A percentile compares a stretch with the other conserved stretches of the same genome.
Conservation (phyloP, 2,888 invertebrate species). For the Nezara viridula region DNA sequence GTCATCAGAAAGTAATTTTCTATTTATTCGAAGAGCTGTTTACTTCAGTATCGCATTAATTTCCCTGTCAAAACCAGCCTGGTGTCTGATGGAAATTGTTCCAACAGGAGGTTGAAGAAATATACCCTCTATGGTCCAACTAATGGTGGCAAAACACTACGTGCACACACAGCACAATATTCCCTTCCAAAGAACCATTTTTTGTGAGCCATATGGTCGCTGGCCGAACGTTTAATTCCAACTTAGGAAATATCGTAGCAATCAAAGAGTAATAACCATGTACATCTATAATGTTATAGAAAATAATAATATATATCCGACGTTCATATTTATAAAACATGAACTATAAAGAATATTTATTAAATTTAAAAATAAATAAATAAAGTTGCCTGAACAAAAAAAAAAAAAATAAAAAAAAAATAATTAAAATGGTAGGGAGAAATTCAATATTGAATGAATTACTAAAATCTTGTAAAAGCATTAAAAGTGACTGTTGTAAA, state of each 20-base stretch:
- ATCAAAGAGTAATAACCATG: not conserved
- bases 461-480: too few relatives aligned
- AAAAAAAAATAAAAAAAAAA: too few relatives aligned
- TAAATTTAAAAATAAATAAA: too few relatives aligned
- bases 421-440: too few relatives aligned
- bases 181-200: slow-evolving; percentile 30
- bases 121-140: slow-evolving; percentile 3
- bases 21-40: not conserved
- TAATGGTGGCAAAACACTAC: slow-evolving; percentile 39
- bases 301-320: too few relatives aligned
- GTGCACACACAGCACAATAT: slow-evolving; percentile 28
- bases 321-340: too few relatives aligned
- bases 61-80: slow-evolving; percentile 39
- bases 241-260: not conserved
- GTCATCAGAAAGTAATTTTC: not conserved
- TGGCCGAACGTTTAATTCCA: not conserved
- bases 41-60: not conserved
- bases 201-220: not conserved
- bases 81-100: slow-evolving; percentile 18
- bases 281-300: too few relatives aligned
- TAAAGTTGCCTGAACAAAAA: too few relatives aligned
- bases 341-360: too few relatives aligned
- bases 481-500: too few relatives aligned
- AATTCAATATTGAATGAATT: too few relatives aligned
- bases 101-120: slow-evolving; percentile 14